Percentiles rank a stretch among this genome's conserved stretches.
Evolutionary conservation across 2,113 vertebrate species (phyloP).

Genomic region (Rhinolophus ferrumequinum): DNA sequence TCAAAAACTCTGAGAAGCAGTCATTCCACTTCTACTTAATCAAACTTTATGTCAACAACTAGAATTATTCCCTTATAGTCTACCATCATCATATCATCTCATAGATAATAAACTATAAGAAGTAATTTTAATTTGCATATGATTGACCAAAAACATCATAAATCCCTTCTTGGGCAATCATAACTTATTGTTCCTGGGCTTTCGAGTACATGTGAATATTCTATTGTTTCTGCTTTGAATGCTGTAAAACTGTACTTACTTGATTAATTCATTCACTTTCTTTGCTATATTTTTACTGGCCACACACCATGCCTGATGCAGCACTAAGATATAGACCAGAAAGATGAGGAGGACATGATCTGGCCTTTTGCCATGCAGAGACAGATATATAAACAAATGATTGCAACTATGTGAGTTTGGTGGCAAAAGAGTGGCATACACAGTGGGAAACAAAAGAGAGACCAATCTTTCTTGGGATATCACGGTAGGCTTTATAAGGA

Average conservation of each 20-base stretch:
- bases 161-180: neutral
- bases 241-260: neutral
- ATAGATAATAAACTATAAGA: neutral
- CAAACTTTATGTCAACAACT: neutral
- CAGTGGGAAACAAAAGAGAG: neutral
- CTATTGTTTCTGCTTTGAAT: neutral
- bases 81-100: neutral
- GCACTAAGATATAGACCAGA: neutral
- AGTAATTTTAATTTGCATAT: neutral
- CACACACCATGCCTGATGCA: neutral
- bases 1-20: neutral
- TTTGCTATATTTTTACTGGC: neutral
- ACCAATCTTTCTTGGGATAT: neutral
- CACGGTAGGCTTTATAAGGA: neutral
- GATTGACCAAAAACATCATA: neutral
- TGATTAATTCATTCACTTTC: neutral
- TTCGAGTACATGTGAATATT: neutral
- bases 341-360: neutral
- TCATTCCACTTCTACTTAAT: neutral
- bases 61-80: neutral
- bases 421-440: neutral
- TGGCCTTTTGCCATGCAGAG: neutral
- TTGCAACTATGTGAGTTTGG: neutral
- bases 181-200: neutral
- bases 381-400: neutral